Evolutionary conservation across 2,113 vertebrate species (phyloP), one percentile per base, ranked within the genome.

Genomic region (Vulpes lagopus): DNA sequence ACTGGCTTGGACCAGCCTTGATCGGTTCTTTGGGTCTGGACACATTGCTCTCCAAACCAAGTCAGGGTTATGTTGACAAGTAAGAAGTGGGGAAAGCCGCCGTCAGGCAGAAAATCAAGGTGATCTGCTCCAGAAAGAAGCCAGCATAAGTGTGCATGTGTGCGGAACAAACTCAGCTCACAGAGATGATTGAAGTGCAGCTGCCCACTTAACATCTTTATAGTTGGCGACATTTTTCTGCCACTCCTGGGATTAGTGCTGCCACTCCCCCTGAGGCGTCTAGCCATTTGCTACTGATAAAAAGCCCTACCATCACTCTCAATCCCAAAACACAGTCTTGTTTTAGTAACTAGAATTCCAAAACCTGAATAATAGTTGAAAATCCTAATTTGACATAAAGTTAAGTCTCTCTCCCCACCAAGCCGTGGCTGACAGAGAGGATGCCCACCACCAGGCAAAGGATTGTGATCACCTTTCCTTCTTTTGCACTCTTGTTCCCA

Each of bases 61-160:
- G 14, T 32, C 32, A 88, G 62, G 11, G 5, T 55, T 8, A 4
- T 38, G 9, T 8, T 60, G 76, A 20, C 55, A 62, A 82, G 30
- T 59, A n/a, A 76, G 27, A 12, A 64, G 43, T 53, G 88, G 23
- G 17, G 22, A 60, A 60, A 49, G 43, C 62, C 1, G 0, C 83
- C 43, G 3, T 60, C 27, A 32, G 43, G 60, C 35, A 86, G 67
- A 51, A 11, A 51, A 89, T 23, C 1, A n/a, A 25, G 62, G 17
- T 3, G 9, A 6, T 35, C 25, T 60, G 25, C 25, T 17, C 64
- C 43, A 59, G 51, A 35, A 8, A 27, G 19, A 11, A 49, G 89
- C 53, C 38, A 64, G 59, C 0, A 0, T 9, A 71, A 27, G 8
- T 2, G 25, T 0, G 22, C 22, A 49, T 57, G 15, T 62, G 2